These are phyloP conservation scores for Passer domesticus DNA, from an alignment of 2,113 vertebrate species.

Conservation along the genomic window DNA sequence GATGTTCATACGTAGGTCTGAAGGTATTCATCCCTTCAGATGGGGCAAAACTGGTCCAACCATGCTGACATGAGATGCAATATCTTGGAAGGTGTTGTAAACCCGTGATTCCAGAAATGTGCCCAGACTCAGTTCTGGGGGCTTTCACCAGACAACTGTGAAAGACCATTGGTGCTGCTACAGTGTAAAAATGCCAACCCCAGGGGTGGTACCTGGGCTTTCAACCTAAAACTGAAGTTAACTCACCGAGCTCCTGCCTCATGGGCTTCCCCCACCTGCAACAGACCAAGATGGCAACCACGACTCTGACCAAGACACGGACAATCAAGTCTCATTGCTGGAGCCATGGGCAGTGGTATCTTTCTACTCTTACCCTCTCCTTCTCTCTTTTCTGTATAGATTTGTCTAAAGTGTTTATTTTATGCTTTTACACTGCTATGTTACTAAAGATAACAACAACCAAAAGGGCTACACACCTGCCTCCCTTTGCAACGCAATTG, in stretches of 20 bases:
- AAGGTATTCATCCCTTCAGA: not conserved
- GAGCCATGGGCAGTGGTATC: not conserved
- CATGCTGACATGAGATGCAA: not conserved
- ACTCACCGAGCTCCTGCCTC: not conserved
- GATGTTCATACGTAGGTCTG: accelerated
- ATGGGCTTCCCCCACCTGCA: too few species aligned
- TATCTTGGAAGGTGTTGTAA: not conserved
- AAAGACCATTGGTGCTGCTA: accelerated
- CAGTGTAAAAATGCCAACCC: not conserved
- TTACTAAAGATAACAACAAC: not conserved
- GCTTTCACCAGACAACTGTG: not conserved
- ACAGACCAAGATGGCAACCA: accelerated
- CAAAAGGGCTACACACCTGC: not conserved
- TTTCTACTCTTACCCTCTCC: not conserved
- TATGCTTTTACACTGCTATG: not conserved
- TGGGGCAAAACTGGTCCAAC: not conserved
- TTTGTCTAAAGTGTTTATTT: not conserved
- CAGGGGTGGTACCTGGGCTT: not conserved
- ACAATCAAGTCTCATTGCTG: not conserved
- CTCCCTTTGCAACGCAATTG: not conserved
- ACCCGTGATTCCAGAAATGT: not conserved
- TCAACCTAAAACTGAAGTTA: not conserved
- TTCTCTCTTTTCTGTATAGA: not conserved
- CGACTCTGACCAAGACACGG: not conserved
- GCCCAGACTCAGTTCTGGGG: not conserved